Conservation (phyloP, 2,888 invertebrate species). For the Caenorhabditis afra region DNA sequence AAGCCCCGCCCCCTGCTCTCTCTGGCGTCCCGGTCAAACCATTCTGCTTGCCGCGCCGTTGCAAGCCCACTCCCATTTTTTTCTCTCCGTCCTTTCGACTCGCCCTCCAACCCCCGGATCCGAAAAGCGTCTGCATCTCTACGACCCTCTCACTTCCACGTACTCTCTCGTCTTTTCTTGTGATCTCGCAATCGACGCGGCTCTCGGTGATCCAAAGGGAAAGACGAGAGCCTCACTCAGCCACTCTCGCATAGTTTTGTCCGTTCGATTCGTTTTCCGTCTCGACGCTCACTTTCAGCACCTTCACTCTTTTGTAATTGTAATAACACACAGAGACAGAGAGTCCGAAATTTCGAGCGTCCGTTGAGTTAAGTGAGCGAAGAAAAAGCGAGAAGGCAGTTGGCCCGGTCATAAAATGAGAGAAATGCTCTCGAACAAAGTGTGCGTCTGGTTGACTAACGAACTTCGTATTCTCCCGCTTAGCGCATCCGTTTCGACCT, state of each 20-base stretch:
- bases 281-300: no score
- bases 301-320: no score
- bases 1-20: conserved; percentile 2
- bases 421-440: not conserved
- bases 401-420: not conserved
- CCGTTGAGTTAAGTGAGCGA: no score
- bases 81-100: not conserved
- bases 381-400: not conserved
- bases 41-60: conserved; percentile 35
- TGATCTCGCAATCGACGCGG: conserved; percentile 50
- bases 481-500: no score
- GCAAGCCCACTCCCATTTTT: not conserved
- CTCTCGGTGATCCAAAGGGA: no score
- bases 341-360: no score
- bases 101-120: no score
- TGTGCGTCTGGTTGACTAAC: not conserved
- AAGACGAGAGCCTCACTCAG: conserved; percentile 21
- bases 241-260: no score
- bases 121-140: no score
- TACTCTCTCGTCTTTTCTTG: conserved; percentile 14
- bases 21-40: conserved; percentile 39
- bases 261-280: no score
- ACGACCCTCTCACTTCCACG: not conserved
- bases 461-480: conserved; percentile 2
- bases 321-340: no score